phyloP scores from a whole-genome alignment of 37 sponge, comb jelly and placozoan species.

The Mnemiopsis leidyi region DNA sequence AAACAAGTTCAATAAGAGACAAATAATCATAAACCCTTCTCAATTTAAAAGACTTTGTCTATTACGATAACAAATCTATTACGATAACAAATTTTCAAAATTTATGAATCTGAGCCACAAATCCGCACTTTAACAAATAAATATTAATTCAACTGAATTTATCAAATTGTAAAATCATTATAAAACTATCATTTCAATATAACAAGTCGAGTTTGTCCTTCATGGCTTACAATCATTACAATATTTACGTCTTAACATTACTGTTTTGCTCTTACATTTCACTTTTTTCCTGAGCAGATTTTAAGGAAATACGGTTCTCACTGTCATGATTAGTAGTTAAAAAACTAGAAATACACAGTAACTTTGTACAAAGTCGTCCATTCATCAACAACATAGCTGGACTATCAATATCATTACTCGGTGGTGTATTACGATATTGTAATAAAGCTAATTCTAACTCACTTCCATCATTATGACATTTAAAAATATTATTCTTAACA shows the following conservation, averaged over 20 bases:
- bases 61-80: too few species aligned
- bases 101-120: too few species aligned
- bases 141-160: not conserved
- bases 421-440: conserved; percentile 5
- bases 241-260: not conserved
- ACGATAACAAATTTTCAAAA: too few species aligned
- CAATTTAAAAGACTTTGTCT: too few species aligned
- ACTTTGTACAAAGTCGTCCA: not conserved
- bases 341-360: not conserved
- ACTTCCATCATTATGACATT: not conserved
- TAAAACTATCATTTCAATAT: too few species aligned
- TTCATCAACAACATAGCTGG: not conserved
- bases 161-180: not conserved
- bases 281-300: not conserved
- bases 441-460: not conserved
- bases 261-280: not conserved
- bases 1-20: too few species aligned
- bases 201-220: too few species aligned
- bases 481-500: not conserved
- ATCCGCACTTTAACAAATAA: not conserved
- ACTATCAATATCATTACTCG: not conserved
- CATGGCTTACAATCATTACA: too few species aligned
- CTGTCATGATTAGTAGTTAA: not conserved
- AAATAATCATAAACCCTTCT: too few species aligned
- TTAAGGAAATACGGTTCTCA: not conserved